These are phyloP conservation scores for Trichogramma evanescens DNA, from an alignment of 2,888 invertebrate genomes.

Conservation along the genomic window DNA sequence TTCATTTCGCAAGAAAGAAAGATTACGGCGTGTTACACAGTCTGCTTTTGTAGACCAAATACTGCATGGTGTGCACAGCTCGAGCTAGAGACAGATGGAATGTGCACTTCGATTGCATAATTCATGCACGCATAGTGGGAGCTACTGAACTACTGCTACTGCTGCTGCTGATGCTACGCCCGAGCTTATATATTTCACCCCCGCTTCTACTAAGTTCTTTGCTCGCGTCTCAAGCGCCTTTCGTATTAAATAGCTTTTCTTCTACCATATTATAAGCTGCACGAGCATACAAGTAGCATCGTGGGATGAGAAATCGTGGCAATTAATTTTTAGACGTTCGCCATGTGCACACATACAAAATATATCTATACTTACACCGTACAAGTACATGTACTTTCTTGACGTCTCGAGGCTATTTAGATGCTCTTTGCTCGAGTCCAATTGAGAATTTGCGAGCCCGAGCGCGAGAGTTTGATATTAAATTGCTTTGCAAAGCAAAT, in stretches of 20 bases:
- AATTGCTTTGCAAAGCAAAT: neutral
- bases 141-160: too few relatives aligned
- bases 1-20: slow-evolving; percentile 17
- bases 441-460: neutral
- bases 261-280: too few relatives aligned
- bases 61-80: neutral
- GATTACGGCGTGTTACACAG: neutral
- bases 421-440: neutral
- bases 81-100: neutral
- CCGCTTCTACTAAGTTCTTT: too few relatives aligned
- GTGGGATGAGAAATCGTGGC: slow-evolving; percentile 13
- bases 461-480: neutral
- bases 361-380: too few relatives aligned
- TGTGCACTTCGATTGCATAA: slow-evolving; percentile 15
- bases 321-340: slow-evolving; percentile 15
- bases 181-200: too few relatives aligned
- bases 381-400: neutral
- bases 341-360: neutral
- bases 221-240: too few relatives aligned
- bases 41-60: too few relatives aligned
- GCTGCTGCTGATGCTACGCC: too few relatives aligned
- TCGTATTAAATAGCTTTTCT: too few relatives aligned
- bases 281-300: neutral
- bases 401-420: neutral
- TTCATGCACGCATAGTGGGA: slow-evolving; percentile 8